phyloP scores from a whole-genome alignment of 2,888 invertebrate species.

The Bursaphelenchus okinawaensis region DNA sequence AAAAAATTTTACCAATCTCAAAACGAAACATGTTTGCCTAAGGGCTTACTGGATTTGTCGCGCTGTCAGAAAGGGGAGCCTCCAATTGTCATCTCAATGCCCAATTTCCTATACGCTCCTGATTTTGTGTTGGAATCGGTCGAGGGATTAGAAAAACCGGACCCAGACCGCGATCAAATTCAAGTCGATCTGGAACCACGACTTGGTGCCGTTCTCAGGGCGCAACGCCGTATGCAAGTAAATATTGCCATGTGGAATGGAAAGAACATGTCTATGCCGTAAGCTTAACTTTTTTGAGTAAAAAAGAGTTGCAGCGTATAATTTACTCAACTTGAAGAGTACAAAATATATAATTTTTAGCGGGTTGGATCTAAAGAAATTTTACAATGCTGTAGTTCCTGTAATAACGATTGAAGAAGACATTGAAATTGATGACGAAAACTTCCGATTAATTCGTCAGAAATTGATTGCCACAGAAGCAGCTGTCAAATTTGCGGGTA shows the following conservation, averaged over 20 bases:
- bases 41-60: conserved; percentile 49
- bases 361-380: conserved; percentile 28
- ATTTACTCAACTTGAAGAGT: conserved; percentile 1
- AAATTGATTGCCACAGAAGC: conserved; percentile 36
- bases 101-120: conserved; percentile 49
- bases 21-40: conserved; percentile 39
- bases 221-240: conserved; percentile 28
- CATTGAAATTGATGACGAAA: conserved; percentile 45
- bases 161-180: conserved; percentile 42
- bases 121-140: conserved; percentile 39
- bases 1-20: conserved; percentile 30
- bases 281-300: conserved; percentile 21
- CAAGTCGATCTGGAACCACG: conserved; percentile 52
- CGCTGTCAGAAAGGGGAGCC: conserved; percentile 50
- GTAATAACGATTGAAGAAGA: conserved; percentile 33
- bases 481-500: conserved; percentile 21
- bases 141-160: conserved; percentile 32
- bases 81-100: conserved; percentile 50
- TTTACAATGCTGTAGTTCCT: conserved; percentile 40
- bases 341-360: conserved; percentile 17
- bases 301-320: background rate
- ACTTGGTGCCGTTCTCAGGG: conserved; percentile 30
- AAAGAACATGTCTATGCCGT: conserved; percentile 48
- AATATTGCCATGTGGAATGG: conserved; percentile 55
- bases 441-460: conserved; percentile 34